These are phyloP conservation scores for Crypturellus tataupa DNA, from an alignment of 2,797 vertebrate genomes.

Conservation along the genomic window DNA sequence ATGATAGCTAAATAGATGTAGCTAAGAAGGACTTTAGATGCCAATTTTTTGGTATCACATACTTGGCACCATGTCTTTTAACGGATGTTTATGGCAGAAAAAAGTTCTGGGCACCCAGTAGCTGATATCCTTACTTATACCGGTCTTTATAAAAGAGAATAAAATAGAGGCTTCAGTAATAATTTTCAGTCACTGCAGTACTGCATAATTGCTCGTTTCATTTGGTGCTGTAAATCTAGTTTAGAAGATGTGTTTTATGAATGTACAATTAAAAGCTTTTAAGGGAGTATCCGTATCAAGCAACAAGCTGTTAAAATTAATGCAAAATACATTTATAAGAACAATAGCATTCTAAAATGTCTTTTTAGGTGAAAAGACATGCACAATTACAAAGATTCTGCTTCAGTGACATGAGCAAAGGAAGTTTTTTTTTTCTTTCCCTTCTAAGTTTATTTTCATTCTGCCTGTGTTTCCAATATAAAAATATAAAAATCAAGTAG, in stretches of 20 bases:
- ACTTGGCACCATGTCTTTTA: neutral
- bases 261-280: neutral
- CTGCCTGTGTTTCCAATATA: constrained; percentile 43
- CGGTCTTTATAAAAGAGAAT: neutral
- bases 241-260: neutral
- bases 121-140: neutral
- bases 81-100: neutral
- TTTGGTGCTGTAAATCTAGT: neutral
- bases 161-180: neutral
- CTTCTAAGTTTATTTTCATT: neutral
- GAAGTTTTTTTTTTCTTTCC: neutral
- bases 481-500: constrained; percentile 57
- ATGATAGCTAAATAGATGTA: neutral
- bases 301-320: neutral
- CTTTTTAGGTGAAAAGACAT: neutral
- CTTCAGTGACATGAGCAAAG: neutral
- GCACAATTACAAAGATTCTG: neutral
- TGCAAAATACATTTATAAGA: neutral
- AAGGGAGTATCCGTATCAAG: neutral
- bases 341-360: neutral
- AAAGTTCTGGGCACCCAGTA: neutral
- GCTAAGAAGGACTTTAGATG: neutral
- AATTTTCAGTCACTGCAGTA: neutral
- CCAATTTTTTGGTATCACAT: neutral
- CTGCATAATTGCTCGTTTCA: neutral